Conservation (phyloP, 2,797 vertebrate genomes). For the Bradypus variegatus region DNA sequence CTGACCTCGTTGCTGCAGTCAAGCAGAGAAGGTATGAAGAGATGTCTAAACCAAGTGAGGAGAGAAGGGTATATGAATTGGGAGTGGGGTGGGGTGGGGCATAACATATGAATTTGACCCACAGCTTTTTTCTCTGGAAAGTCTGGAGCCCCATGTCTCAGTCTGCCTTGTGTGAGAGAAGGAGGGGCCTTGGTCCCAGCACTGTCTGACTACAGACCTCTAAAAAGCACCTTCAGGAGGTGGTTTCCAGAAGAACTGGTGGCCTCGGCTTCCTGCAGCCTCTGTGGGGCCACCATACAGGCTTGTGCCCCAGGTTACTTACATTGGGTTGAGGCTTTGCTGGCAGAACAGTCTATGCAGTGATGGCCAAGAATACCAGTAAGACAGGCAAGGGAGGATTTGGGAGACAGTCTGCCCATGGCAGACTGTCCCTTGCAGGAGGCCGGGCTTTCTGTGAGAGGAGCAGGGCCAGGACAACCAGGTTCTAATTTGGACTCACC, state of each 20-base stretch:
- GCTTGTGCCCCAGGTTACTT: background rate
- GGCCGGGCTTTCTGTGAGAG: background rate
- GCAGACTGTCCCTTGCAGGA: background rate
- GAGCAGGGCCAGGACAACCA: background rate
- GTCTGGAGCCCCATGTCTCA: background rate
- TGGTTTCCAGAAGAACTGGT: background rate
- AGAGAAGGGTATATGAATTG: background rate
- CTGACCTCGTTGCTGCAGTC: slow-evolving; percentile 96
- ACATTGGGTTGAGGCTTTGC: background rate
- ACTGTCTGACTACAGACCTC: background rate
- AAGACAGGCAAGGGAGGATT: background rate
- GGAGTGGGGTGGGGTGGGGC: too few relatives aligned
- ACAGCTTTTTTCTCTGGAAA: background rate
- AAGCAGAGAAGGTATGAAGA: slow-evolving; percentile 90
- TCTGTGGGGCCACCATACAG: background rate
- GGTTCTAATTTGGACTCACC: background rate
- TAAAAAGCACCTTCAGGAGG: background rate
- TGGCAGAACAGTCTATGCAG: background rate
- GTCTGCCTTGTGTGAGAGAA: background rate
- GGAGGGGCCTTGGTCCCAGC: background rate
- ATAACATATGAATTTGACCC: background rate
- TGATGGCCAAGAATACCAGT: background rate
- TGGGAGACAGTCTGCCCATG: background rate
- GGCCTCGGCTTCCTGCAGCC: background rate
- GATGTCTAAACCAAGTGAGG: background rate